Conservation (phyloP, 35 echinoderm and acorn worm genomes). For the Patiria miniata region DNA sequence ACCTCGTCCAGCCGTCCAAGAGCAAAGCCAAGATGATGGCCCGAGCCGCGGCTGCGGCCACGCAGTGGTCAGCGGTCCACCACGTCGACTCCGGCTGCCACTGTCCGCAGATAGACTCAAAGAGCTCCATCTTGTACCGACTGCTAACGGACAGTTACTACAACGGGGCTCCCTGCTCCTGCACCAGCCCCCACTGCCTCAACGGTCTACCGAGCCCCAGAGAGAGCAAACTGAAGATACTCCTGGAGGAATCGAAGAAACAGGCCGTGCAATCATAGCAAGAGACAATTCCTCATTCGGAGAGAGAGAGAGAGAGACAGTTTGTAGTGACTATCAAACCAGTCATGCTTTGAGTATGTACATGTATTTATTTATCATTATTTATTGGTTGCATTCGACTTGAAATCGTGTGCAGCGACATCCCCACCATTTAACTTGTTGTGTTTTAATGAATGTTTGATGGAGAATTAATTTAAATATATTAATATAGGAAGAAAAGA, state of each 20-base stretch:
- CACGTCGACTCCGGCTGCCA: constrained; percentile 42
- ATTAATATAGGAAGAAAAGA: too few relatives aligned
- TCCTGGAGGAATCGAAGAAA: constrained; percentile 85
- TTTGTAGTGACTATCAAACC: not conserved
- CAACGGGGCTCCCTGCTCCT: constrained; percentile 38
- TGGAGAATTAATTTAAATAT: too few relatives aligned
- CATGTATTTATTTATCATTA: not conserved
- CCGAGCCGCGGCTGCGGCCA: constrained; percentile 5
- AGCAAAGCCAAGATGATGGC: constrained; percentile 60
- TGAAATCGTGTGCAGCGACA: too few relatives aligned
- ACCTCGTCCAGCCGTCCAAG: constrained; percentile 59
- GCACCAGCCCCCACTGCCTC: constrained; percentile 46
- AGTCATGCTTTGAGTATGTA: not conserved
- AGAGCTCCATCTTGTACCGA: constrained; percentile 91
- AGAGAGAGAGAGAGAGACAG: not conserved
- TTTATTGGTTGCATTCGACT: too few relatives aligned
- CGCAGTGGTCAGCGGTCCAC: constrained; percentile 7
- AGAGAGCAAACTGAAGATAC: constrained; percentile 87
- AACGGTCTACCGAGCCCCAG: constrained; percentile 45
- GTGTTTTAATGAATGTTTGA: too few relatives aligned
- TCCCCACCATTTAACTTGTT: too few relatives aligned
- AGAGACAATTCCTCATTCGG: too few relatives aligned
- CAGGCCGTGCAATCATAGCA: constrained; percentile 50
- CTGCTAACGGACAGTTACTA: constrained; percentile 77
- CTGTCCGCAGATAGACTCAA: constrained; percentile 86